Percentiles rank a stretch among this genome's conserved stretches.
Evolutionary conservation across 1,140 invertebrate species (phyloP).

Genomic region (Lutraria rhynchaena): DNA sequence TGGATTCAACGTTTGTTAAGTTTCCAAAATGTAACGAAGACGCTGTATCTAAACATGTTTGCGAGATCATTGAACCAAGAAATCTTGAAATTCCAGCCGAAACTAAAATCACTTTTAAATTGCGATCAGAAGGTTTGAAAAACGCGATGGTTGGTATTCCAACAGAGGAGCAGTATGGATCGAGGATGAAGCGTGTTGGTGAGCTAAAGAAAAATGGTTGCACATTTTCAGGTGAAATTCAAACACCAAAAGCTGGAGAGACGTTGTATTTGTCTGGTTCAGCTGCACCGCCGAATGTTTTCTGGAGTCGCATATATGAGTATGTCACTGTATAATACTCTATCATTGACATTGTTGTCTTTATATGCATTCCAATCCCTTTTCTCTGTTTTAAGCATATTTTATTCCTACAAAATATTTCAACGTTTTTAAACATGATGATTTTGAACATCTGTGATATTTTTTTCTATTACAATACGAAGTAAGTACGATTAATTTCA

Average conservation of each 20-base stretch:
- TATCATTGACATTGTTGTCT: not conserved
- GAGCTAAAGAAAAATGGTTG: constrained; percentile 42
- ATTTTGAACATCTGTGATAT: too few relatives aligned
- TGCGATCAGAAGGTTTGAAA: constrained; percentile 26
- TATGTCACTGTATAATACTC: constrained; percentile 24
- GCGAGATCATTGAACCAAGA: constrained; percentile 40
- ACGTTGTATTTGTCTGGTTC: constrained; percentile 40
- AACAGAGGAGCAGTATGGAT: constrained; percentile 38
- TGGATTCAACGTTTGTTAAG: not conserved
- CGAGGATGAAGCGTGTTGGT: constrained; percentile 38
- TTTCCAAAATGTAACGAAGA: constrained; percentile 58
- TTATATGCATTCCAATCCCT: too few relatives aligned
- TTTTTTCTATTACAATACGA: too few relatives aligned
- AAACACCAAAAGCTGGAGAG: constrained; percentile 45
- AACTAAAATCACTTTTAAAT: constrained; percentile 25
- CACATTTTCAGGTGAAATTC: constrained; percentile 26
- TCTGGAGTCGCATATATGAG: constrained; percentile 55
- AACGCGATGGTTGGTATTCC: constrained; percentile 48
- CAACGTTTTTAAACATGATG: too few relatives aligned
- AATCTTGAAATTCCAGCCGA: constrained; percentile 48
- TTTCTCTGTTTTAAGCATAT: too few relatives aligned
- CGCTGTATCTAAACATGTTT: constrained; percentile 34
- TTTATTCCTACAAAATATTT: too few relatives aligned
- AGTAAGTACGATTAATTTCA: too few relatives aligned
- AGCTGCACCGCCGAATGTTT: constrained; percentile 56